Base-by-base conservation (phyloP, 2,888 invertebrate species). In the Atrina japonica region DNA sequence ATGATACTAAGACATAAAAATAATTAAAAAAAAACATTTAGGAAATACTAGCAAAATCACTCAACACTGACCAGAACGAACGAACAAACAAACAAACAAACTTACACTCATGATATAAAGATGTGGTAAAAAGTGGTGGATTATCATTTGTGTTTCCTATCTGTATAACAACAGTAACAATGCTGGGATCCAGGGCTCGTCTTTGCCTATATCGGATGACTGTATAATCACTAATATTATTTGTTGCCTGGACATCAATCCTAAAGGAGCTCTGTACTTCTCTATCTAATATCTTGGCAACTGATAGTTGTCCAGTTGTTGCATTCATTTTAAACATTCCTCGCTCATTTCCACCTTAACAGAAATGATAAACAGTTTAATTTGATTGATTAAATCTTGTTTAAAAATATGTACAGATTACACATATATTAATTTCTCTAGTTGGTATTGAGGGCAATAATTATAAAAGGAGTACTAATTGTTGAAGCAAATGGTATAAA, bases 221-320 rank as follows among this genome's bases (percentile, higher is more conserved):
- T 0, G 70, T 76, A 69, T 85, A 84, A 61, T 86, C 83, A 18
- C 77, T 76, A 49, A 92, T 91, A 66, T 95, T 95, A 85, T 96
- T 96, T 78, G 95, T 95, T 0, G 96, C 97, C 87, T 95, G 93
- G 58, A 97, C 93, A 50, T 94, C 94, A 45, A 97, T 92, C 2
- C 94, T 92, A 88, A 96, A 97, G 14, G 93, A 93, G 49, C 94
- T 93, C 66, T 93, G 93, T 58, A 93, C 92, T 88, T 97, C 96
- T 35, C 96, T 92, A 86, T 97, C 97, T 78, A 97, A 94, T 2
- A 94, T 94, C 76, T 93, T 93, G 82, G 95, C 95, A 1, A 96
- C 94, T 80, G 94, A 94, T 63, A 97, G 93, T 78, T 94, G 94
- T 0, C 97, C 97, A 40, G 94, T 94, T 0, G 94, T 93, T 85